Evolutionary conservation across 2,113 vertebrate genomes (phyloP), one percentile per base, ranked within the genome.

Genomic region (Anarhynchus alexandrinus): DNA sequence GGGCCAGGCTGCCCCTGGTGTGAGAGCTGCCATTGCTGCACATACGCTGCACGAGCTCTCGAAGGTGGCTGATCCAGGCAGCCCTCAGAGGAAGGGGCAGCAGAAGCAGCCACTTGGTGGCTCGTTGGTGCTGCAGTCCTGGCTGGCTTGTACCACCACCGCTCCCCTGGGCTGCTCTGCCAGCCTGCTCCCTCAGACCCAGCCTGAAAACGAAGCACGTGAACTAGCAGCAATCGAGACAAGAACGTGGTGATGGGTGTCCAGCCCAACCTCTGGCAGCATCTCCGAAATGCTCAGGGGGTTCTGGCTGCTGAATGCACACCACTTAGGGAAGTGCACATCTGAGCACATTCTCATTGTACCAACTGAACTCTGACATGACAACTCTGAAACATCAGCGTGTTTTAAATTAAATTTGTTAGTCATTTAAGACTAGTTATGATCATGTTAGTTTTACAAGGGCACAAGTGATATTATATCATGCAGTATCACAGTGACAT

Each of bases 331-430:
- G 74, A 90, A 51, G 11, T 3, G 12, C 52, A 25, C 38, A 62
- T 8, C 45, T 84, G 30, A 73, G 55, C 34, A 42, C n/a, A 13
- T 2, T 0, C 0, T 38, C 36, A 49, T 11, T 0, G 3, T 67
- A 40, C 30, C 81, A 72, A 14, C 4, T 30, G n/a, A 57, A 69
- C 57, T 73, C 72, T n/a, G 34, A 55, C 11, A 6, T 1, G n/a
- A 51, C 54, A 29, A 27, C 13, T 59, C 43, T 6, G 70, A 71
- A 45, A 49, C 8, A 22, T 30, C 43, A 64, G 58, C 0, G 2
- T 26, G 26, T 17, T 69, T 45, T 70, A 29, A n/a, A 34, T 59
- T 32, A 42, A 47, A 66, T 43, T 22, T 65, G 19, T 40, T 36
- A n/a, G 73, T 64, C 40, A 22, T 29, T 84, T 27, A 57, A 86